Base-by-base conservation (phyloP, 1,140 invertebrate species). In the Eriosoma lanigerum region DNA sequence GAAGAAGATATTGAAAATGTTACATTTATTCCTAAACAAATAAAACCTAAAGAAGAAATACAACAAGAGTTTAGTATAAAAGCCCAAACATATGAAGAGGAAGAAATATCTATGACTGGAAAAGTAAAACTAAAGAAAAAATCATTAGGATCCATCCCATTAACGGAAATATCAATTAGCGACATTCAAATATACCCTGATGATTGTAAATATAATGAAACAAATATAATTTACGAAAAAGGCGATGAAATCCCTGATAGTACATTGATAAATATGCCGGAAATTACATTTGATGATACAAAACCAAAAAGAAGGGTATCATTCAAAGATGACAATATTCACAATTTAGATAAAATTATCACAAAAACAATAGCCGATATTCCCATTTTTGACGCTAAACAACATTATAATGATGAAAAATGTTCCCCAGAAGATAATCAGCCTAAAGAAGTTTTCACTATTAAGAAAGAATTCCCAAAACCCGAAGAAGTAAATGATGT, bases 31-130 rank as follows among this genome's bases (percentile, higher is more conserved):
- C 83, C 83, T 4, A 82, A 82, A 89, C 88, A 83, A 85, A 88
- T 82, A 87, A 89, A 58, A 88, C 92, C 90, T 3, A 92, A 93
- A 86, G 92, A 94, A 87, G 92, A 94, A 84, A 91, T 94, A 10
- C 93, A 94, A 85, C 93, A 94, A 87, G 93, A 94, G 86, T 94
- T 94, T 84, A 93, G 92, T 85, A 94, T 94, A 82, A 91, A 92
- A 38, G 86, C 93, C 64, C 92, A 93, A 86, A 92, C 91, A 0
- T 94, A 94, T 85, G 92, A 92, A 64, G 93, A 94, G 87, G 93
- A 94, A 87, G 92, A 94, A 86, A 92, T 94, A 82, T 93, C 92
- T 8, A 92, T 94, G 90, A 91, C 92, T 15, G 92, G 92, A 81
- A 94, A 93, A 86, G 90, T 94, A 5, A 92, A 92, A 86, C 82